Conservation (phyloP, 2,797 vertebrate species). For the Tolypeutes matacus region DNA sequence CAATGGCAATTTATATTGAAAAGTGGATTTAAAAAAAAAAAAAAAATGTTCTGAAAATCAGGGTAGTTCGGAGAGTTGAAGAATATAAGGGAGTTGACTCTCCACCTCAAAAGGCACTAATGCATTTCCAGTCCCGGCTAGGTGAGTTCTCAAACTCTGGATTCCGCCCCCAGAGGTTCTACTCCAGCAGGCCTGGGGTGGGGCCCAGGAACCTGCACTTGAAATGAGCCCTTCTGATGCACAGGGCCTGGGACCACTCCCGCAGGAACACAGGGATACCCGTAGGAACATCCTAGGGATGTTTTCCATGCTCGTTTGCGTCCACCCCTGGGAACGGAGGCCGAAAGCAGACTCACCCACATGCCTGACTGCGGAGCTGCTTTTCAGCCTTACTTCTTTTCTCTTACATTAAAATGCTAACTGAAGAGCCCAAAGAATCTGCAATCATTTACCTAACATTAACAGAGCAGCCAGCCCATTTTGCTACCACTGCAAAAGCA, state of each 20-base stretch:
- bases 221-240: not conserved
- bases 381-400: not conserved
- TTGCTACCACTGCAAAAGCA: not conserved
- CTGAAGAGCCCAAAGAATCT: not conserved
- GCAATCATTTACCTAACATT: not conserved
- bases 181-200: not conserved
- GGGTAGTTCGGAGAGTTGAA: not conserved
- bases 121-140: not conserved
- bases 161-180: not conserved
- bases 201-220: not conserved
- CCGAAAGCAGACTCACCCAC: not conserved
- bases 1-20: not conserved
- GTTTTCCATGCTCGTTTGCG: rapidly evolving
- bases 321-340: rapidly evolving
- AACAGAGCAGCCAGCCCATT: not conserved
- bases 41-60: not conserved
- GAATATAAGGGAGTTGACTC: too few relatives aligned
- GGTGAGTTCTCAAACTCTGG: not conserved
- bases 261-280: not conserved
- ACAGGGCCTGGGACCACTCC: rapidly evolving
- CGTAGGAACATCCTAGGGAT: too few relatives aligned
- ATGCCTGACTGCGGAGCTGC: too few relatives aligned
- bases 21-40: not conserved
- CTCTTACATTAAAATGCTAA: not conserved
- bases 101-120: not conserved